These are phyloP conservation scores for Lophochroa leadbeateri DNA, from an alignment of 2,113 vertebrate genomes.

Conservation along the genomic window DNA sequence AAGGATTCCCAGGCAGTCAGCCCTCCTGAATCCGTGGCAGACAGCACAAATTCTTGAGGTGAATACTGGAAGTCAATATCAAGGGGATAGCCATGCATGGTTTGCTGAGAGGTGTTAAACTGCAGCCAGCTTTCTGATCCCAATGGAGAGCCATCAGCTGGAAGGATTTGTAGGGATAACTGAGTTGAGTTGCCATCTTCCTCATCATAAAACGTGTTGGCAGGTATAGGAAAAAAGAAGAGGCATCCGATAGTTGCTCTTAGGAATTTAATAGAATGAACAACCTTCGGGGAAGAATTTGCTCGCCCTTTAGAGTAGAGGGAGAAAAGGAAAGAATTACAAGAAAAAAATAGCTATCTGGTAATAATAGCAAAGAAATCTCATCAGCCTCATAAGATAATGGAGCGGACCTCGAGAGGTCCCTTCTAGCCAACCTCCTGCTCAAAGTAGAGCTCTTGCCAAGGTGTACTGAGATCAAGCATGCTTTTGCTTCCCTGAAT, in stretches of 20 bases:
- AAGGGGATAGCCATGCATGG: slow-evolving; percentile 46
- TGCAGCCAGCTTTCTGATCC: slow-evolving; percentile 59
- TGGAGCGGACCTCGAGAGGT: not conserved
- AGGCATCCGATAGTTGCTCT: slow-evolving; percentile 63
- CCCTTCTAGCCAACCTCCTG: not conserved
- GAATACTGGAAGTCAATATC: slow-evolving; percentile 62
- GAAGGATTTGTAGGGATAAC: slow-evolving; percentile 47
- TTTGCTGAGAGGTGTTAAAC: slow-evolving; percentile 17
- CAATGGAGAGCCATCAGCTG: not conserved
- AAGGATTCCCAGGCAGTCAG: slow-evolving; percentile 29
- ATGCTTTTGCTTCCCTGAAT: not conserved
- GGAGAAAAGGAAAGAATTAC: not conserved
- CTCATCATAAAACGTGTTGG: slow-evolving; percentile 50
- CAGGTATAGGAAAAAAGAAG: slow-evolving; percentile 60
- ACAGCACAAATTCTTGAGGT: slow-evolving; percentile 54
- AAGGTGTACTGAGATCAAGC: not conserved
- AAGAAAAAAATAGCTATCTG: not conserved
- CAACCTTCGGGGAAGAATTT: slow-evolving; percentile 49
- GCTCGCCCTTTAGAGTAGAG: slow-evolving; percentile 30
- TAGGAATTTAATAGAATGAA: slow-evolving; percentile 49
- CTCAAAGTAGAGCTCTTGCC: not conserved
- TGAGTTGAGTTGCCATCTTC: slow-evolving; percentile 62
- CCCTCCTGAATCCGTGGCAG: slow-evolving; percentile 40
- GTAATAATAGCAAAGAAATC: not conserved
- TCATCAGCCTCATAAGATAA: not conserved